Evolutionary conservation across 2,797 vertebrate genomes (phyloP).

Genomic region (Hippocampus kuda): DNA sequence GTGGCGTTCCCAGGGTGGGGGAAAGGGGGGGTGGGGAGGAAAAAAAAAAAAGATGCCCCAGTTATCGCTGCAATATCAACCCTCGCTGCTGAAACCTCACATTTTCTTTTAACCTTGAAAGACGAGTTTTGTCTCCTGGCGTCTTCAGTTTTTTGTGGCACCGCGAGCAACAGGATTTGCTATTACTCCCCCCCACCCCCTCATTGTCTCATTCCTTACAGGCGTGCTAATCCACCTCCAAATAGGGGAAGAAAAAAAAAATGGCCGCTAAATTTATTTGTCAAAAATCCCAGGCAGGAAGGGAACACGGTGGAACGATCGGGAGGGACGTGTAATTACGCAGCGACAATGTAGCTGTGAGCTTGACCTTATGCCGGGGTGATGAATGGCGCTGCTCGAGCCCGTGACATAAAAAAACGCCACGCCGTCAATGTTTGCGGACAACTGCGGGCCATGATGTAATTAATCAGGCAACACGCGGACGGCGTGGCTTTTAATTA

Average conservation of each 20-base stretch:
- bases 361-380: constrained; percentile 56
- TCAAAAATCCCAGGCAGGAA: constrained; percentile 41
- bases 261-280: constrained; percentile 27
- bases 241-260: neutral
- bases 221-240: constrained; percentile 27
- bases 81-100: constrained; percentile 16
- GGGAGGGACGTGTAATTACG: constrained; percentile 50
- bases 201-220: constrained; percentile 25
- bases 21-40: constrained; percentile 1
- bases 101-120: constrained; percentile 45
- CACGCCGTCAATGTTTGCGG: constrained; percentile 60
- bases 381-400: constrained; percentile 61
- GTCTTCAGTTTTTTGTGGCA: neutral
- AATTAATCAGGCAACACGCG: constrained; percentile 67
- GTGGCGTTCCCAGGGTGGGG: constrained; percentile 31
- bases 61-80: constrained; percentile 25
- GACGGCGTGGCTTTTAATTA: constrained; percentile 60
- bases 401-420: constrained; percentile 45
- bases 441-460: constrained; percentile 45
- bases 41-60: constrained; percentile 16
- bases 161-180: neutral
- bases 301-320: constrained; percentile 24
- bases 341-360: constrained; percentile 42
- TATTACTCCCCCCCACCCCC: too few relatives aligned
- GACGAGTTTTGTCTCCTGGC: neutral